Percentiles rank a stretch among this genome's conserved stretches.
Conservation (phyloP, 53 echinoderm and acorn worm species). For the Pentamera pediparva region DNA sequence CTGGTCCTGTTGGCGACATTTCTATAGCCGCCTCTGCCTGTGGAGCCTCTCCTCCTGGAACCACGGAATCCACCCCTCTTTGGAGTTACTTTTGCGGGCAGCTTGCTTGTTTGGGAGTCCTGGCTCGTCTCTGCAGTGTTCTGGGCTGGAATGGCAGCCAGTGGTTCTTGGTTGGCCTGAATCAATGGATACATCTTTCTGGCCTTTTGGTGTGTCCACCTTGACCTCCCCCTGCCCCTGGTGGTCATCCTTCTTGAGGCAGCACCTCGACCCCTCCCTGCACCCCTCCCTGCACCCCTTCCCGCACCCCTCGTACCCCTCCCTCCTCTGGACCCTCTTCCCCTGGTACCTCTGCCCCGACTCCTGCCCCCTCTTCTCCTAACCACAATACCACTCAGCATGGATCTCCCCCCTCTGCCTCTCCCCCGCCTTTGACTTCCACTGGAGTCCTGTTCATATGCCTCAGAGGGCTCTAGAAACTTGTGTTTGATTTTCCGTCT, state of each 20-base stretch:
- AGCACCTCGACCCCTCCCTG: not conserved
- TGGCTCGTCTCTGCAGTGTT: not conserved
- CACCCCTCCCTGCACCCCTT: not conserved
- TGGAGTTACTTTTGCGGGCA: not conserved
- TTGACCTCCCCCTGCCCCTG: not conserved
- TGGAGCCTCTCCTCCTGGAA: not conserved
- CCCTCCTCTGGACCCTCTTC: not conserved
- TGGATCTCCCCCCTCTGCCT: not conserved
- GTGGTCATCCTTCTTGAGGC: not conserved
- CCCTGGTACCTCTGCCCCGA: not conserved
- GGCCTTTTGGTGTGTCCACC: not conserved
- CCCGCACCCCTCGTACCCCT: not conserved
- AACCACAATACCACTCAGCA: not conserved
- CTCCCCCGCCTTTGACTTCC: not conserved
- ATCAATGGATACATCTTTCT: not conserved
- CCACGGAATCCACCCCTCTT: slow-evolving; percentile 21
- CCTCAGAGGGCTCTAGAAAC: slow-evolving; percentile 5
- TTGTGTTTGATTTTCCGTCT: slow-evolving; percentile 35
- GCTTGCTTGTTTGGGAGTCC: not conserved
- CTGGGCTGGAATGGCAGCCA: not conserved
- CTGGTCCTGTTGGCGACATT: not conserved
- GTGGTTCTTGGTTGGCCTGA: not conserved
- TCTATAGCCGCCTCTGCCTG: not conserved
- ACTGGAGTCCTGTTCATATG: not conserved
- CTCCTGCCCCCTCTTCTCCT: not conserved